These are phyloP conservation scores for Pedetes capensis DNA, from an alignment of 2,113 vertebrate species.

Conservation along the genomic window DNA sequence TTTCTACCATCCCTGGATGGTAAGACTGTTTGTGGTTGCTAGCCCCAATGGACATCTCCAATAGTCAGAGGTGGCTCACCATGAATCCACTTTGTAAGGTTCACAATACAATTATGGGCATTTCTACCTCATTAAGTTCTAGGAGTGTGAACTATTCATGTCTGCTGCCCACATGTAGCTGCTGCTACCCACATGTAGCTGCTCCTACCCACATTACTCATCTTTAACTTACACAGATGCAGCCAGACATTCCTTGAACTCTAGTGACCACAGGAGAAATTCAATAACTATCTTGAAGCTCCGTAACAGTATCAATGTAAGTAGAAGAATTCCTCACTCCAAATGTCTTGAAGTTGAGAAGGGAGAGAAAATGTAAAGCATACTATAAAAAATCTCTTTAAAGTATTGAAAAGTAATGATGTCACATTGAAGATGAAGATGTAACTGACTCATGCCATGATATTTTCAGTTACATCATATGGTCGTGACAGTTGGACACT, in stretches of 20 bases:
- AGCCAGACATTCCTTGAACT: neutral
- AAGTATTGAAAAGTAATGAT: too few relatives aligned
- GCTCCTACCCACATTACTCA: neutral
- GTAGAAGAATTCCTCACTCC: neutral
- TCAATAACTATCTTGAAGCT: neutral
- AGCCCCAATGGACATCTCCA: neutral
- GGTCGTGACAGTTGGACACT: too few relatives aligned
- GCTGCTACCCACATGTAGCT: neutral
- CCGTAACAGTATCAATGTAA: neutral
- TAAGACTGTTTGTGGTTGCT: neutral
- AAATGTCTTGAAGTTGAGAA: neutral
- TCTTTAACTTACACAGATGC: neutral
- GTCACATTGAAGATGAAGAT: too few relatives aligned
- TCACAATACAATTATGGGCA: neutral
- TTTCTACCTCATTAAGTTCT: neutral
- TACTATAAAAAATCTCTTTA: too few relatives aligned
- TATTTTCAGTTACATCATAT: too few relatives aligned
- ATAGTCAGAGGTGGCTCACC: neutral
- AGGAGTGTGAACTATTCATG: accelerated
- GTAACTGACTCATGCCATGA: too few relatives aligned
- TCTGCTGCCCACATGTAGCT: neutral
- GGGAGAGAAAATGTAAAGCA: neutral
- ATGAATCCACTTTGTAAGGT: neutral
- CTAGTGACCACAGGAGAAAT: neutral
- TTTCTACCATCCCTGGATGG: neutral